Conservation (phyloP, 2,888 invertebrate genomes). For the Plebejus melissa region DNA sequence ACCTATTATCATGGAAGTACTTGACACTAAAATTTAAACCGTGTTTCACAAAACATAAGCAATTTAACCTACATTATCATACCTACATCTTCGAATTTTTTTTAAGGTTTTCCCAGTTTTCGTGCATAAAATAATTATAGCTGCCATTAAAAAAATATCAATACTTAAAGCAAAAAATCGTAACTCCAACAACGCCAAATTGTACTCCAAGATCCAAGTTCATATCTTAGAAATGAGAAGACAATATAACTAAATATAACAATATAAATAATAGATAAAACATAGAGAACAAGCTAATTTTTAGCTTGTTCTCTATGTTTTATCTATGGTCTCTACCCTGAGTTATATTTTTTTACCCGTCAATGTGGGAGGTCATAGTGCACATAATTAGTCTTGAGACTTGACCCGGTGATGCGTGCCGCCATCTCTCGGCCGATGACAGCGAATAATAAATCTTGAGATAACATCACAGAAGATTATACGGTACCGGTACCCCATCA, state of each 20-base stretch:
- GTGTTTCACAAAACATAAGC: too few species aligned
- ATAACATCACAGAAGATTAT: constrained; percentile 78
- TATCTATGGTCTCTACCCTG: neutral
- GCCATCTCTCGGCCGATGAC: constrained; percentile 75
- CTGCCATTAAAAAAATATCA: neutral
- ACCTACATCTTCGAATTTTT: too few species aligned
- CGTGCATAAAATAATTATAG: neutral
- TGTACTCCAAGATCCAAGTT: neutral
- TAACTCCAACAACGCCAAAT: constrained; percentile 6
- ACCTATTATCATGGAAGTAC: too few species aligned
- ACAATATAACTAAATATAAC: too few species aligned
- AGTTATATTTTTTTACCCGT: neutral
- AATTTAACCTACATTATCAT: too few species aligned
- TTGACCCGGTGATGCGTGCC: constrained; percentile 66
- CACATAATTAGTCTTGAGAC: constrained; percentile 45
- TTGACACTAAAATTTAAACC: too few species aligned
- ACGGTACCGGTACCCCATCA: constrained; percentile 70
- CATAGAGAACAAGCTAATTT: too few species aligned
- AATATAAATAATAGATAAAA: too few species aligned
- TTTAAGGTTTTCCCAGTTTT: too few species aligned
- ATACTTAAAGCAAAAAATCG: neutral
- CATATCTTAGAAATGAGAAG: too few species aligned
- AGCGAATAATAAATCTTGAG: constrained; percentile 75
- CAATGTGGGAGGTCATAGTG: constrained; percentile 42
- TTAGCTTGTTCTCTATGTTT: too few species aligned